These are phyloP conservation scores for Casuarius casuarius DNA, from an alignment of 2,113 vertebrate species.

Conservation along the genomic window DNA sequence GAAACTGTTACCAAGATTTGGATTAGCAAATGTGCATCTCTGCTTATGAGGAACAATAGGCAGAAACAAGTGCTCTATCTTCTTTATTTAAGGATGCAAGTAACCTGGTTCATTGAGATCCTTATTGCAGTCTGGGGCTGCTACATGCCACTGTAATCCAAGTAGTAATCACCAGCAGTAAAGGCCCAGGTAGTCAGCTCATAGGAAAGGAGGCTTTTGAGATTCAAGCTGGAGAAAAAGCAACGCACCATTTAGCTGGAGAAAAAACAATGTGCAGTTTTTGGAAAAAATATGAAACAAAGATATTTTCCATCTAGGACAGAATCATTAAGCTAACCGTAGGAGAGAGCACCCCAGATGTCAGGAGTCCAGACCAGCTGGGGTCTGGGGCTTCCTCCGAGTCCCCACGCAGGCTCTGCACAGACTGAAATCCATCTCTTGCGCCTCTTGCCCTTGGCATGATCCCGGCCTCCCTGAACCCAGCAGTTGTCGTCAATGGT, in stretches of 20 bases:
- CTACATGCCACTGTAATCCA: background rate
- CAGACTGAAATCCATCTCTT: rapidly evolving
- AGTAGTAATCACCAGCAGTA: background rate
- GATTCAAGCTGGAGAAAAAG: too few relatives aligned
- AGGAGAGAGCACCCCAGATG: background rate
- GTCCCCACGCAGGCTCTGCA: rapidly evolving
- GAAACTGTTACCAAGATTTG: too few relatives aligned
- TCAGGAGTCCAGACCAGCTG: background rate
- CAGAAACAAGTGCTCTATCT: background rate
- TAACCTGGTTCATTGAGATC: too few relatives aligned
- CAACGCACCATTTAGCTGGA: too few relatives aligned
- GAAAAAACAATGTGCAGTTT: background rate
- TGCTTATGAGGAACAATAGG: rapidly evolving
- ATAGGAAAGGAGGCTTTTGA: too few relatives aligned
- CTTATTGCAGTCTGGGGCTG: background rate
- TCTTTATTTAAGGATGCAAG: background rate
- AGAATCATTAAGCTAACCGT: rapidly evolving
- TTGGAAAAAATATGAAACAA: background rate
- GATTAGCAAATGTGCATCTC: background rate
- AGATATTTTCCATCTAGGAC: background rate
- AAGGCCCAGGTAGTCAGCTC: too few relatives aligned
- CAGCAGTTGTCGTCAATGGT: background rate
- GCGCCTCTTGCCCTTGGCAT: rapidly evolving
- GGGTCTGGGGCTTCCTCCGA: too few relatives aligned
- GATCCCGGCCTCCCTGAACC: rapidly evolving